Base-by-base conservation (phyloP, 2,888 invertebrate genomes). In the Phyllotreta cruciferae region DNA sequence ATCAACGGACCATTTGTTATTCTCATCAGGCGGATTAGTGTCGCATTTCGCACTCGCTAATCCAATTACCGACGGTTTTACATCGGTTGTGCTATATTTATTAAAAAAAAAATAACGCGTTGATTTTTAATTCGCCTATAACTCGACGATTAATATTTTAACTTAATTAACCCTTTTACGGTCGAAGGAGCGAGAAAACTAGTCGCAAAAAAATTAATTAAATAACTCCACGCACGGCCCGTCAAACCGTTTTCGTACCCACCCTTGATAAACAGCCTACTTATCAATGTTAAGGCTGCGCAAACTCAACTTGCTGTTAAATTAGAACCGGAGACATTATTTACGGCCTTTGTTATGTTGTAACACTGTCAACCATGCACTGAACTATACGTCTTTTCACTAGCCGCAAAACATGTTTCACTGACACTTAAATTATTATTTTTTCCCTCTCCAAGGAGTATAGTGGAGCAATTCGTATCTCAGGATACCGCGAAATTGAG, bases 321-420 rank as follows among this genome's bases (percentile, higher is more conserved):
- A 61, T 58, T 63, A 61, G 62, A 41, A 54, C 47, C 55, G 34
- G 39, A 24, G 50, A 52, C 54, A 66, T 66, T 66, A 66, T 66
- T 66, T 66, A 66, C 58, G 55, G 61, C 57, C 56, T 63, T 66
- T 63, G 63, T 66, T 66, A 61, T 63, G 63, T 66, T 60, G 61
- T 62, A 61, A 55, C 52, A 38, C 55, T 62, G 66, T 62, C 63
- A 63, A 38, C 58, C 58, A n/a, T n/a, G n/a, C n/a, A 47, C 66
- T 66, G 54, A 66, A 66, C 66, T 66, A 66, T 66, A 63, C 66
- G 58, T 66, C 63, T 66, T 63, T 66, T 66, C 62, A 50, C 61
- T 62, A 55, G 55, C 63, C 63, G 52, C 66, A 63, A 55, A 66
- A 61, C 66, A 60, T 60, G 66, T 63, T 62, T 60, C 47, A 39